Evolutionary conservation across 2,888 invertebrate genomes (phyloP).

Genomic region (Erebia palarica): DNA sequence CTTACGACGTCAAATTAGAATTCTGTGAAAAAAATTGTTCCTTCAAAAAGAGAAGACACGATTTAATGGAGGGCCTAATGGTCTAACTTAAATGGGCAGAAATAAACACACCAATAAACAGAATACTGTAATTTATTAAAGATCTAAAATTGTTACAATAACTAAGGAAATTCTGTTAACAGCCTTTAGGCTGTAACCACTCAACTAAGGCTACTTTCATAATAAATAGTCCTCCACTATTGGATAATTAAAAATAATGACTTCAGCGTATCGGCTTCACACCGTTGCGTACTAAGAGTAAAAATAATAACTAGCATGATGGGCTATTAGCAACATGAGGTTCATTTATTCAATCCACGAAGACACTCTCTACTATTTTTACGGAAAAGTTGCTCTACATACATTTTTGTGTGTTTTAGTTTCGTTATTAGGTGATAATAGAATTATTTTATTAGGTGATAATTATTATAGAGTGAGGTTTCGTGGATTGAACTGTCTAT

Average conservation of each 20-base stretch:
- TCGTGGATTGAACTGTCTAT: no score
- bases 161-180: slow-evolving; percentile 57
- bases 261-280: slow-evolving; percentile 16
- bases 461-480: no score
- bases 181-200: slow-evolving; percentile 28
- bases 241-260: slow-evolving; percentile 33
- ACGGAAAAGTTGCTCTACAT: no score
- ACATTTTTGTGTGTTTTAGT: no score
- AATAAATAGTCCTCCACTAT: slow-evolving; percentile 32
- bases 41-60: no score
- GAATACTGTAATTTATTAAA: slow-evolving; percentile 81
- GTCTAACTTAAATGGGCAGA: slow-evolving; percentile 17
- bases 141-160: slow-evolving; percentile 68
- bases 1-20: no score
- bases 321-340: background rate
- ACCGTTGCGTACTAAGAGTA: background rate
- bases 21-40: no score
- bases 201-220: slow-evolving; percentile 38
- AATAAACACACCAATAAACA: slow-evolving; percentile 52
- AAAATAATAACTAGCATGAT: background rate
- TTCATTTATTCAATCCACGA: background rate
- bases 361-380: background rate
- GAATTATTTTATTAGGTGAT: no score
- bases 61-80: no score
- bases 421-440: no score